Percentiles rank a stretch among this genome's conserved stretches.
Conservation (phyloP, 2,113 vertebrate genomes). For the Callospermophilus lateralis region DNA sequence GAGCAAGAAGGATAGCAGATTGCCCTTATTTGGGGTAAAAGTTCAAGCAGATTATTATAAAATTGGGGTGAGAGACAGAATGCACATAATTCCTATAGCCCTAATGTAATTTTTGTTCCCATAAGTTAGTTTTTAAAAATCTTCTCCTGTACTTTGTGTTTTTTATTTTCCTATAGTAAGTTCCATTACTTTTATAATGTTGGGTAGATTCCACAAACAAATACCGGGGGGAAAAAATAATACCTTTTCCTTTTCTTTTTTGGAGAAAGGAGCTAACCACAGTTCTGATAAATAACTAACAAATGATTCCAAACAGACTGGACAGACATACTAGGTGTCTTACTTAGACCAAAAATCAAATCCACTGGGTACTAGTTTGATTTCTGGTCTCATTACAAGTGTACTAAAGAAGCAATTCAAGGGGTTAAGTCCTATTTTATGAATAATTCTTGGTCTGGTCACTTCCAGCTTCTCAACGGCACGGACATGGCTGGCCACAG, state of each 20-base stretch:
- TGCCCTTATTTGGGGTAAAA: neutral
- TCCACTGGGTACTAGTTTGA: neutral
- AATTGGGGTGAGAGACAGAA: neutral
- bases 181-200: neutral
- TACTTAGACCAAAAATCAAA: neutral
- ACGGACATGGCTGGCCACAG: neutral
- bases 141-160: neutral
- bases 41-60: neutral
- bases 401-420: neutral
- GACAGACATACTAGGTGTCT: neutral
- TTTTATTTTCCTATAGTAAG: constrained; percentile 1
- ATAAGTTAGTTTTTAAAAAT: neutral
- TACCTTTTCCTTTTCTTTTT: neutral
- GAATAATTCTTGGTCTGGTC: neutral
- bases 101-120: neutral
- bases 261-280: neutral
- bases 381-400: neutral
- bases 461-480: neutral
- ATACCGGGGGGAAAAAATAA: neutral
- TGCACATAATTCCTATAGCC: neutral
- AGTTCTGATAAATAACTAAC: neutral
- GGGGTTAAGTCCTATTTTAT: neutral
- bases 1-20: neutral
- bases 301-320: neutral
- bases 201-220: neutral